A percentile compares a stretch with the other conserved stretches of the same genome.
These are phyloP conservation scores for Sylvia atricapilla DNA, from an alignment of 2,113 vertebrate species.

Conservation along the genomic window DNA sequence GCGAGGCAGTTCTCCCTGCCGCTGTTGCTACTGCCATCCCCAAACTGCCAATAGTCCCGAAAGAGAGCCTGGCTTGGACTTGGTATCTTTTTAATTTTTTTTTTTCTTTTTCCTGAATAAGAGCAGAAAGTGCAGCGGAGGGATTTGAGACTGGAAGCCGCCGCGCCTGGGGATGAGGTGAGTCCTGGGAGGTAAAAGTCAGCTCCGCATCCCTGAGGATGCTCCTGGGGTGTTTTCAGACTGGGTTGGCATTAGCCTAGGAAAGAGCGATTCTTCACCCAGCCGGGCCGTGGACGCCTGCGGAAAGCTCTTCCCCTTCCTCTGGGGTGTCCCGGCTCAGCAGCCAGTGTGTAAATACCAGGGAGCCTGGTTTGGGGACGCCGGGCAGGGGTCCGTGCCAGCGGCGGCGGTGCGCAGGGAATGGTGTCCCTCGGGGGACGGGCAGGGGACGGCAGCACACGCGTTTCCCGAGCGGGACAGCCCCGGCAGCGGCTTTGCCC, in stretches of 20 bases:
- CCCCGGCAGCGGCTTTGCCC: not conserved
- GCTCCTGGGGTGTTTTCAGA: not conserved
- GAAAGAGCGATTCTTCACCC: not conserved
- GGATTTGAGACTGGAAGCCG: not conserved
- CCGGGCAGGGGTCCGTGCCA: not conserved
- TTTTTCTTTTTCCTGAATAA: not conserved
- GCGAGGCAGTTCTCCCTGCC: not conserved
- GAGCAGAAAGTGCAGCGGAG: not conserved
- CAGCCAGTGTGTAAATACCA: not conserved
- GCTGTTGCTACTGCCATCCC: not conserved
- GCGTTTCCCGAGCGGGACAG: not conserved
- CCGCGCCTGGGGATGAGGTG: not conserved
- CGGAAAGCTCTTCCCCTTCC: not conserved
- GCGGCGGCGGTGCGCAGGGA: accelerated
- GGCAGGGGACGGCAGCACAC: not conserved
- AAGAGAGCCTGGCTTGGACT: not conserved
- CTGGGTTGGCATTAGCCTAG: not conserved
- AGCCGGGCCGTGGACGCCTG: not conserved
- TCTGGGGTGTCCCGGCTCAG: not conserved
- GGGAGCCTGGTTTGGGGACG: not conserved
- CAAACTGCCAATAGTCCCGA: accelerated
- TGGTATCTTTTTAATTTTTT: not conserved
- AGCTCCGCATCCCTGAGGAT: not conserved
- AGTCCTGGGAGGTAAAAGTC: not conserved
- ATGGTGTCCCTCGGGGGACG: not conserved